phyloP scores from a whole-genome alignment of 2,797 vertebrate species.

The Acanthurus leucopareius region DNA sequence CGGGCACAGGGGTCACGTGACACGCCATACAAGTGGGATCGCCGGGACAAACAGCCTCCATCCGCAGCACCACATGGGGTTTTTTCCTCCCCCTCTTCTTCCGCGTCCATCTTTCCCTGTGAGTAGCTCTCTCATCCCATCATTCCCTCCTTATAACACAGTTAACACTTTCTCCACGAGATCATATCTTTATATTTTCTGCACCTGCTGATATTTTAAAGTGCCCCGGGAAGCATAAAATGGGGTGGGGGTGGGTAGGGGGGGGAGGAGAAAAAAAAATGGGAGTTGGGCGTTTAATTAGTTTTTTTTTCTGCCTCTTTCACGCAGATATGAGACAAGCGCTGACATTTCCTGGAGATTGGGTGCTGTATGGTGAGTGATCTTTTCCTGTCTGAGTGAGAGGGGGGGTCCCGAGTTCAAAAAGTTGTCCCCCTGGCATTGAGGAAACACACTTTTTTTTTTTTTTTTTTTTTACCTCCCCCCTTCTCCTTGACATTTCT shows the following conservation, averaged over 20 bases:
- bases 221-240: constrained; percentile 44
- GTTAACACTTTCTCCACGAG: constrained; percentile 25
- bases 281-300: constrained; percentile 47
- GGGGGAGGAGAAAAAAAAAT: constrained; percentile 41
- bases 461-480: neutral
- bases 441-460: constrained; percentile 51
- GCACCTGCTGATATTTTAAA: constrained; percentile 43
- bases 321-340: constrained; percentile 32
- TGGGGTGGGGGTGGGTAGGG: neutral
- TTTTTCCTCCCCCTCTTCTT: constrained; percentile 57
- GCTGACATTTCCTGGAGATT: constrained; percentile 60
- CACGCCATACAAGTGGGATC: constrained; percentile 80
- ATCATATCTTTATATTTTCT: constrained; percentile 37
- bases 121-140: constrained; percentile 36
- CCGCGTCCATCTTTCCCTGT: constrained; percentile 29
- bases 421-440: constrained; percentile 69
- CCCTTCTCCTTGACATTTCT: constrained; percentile 67
- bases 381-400: constrained; percentile 49
- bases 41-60: constrained; percentile 80
- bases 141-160: constrained; percentile 1
- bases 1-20: constrained; percentile 88
- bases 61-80: constrained; percentile 75
- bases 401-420: constrained; percentile 57
- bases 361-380: constrained; percentile 45
- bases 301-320: constrained; percentile 21